phyloP scores from a whole-genome alignment of 2,797 vertebrate species.

The Pseudopleuronectes americanus region DNA sequence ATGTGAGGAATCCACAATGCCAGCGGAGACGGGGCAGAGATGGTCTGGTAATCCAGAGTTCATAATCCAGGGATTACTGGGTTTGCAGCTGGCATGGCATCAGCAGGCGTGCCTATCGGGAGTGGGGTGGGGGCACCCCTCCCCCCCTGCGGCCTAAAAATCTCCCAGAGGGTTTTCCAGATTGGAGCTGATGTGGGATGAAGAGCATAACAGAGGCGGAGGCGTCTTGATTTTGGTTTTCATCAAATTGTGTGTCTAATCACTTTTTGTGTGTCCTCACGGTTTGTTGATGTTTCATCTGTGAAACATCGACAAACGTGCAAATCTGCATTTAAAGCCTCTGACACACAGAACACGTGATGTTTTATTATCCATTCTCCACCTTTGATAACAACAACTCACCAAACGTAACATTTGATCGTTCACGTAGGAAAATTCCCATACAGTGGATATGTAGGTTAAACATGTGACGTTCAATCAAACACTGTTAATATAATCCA shows the following conservation, averaged over 20 bases:
- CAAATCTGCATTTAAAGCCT: too few species aligned
- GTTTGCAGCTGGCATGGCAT: constrained; percentile 81
- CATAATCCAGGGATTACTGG: constrained; percentile 85
- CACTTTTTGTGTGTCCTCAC: not conserved
- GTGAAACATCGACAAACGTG: too few species aligned
- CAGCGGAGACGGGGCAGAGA: constrained; percentile 63
- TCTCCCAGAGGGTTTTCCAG: constrained; percentile 42
- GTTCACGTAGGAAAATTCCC: not conserved
- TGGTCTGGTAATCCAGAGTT: constrained; percentile 81
- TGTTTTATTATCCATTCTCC: not conserved
- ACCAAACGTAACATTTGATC: not conserved
- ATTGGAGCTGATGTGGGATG: constrained; percentile 41
- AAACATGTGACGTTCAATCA: constrained; percentile 60
- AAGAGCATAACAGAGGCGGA: constrained; percentile 19
- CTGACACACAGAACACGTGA: not conserved
- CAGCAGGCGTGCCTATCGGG: constrained; percentile 64
- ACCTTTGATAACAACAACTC: not conserved
- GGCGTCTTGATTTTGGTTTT: constrained; percentile 47
- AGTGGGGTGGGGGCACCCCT: constrained; percentile 38
- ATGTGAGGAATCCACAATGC: constrained; percentile 69
- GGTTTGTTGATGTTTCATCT: too few species aligned
- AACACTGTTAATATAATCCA: constrained; percentile 70
- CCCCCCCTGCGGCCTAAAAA: constrained; percentile 64
- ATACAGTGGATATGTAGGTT: constrained; percentile 51
- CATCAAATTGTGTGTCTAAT: constrained; percentile 18